Evolutionary conservation across 2,113 vertebrate species (phyloP).

Genomic region (Rhynchomys soricoides): DNA sequence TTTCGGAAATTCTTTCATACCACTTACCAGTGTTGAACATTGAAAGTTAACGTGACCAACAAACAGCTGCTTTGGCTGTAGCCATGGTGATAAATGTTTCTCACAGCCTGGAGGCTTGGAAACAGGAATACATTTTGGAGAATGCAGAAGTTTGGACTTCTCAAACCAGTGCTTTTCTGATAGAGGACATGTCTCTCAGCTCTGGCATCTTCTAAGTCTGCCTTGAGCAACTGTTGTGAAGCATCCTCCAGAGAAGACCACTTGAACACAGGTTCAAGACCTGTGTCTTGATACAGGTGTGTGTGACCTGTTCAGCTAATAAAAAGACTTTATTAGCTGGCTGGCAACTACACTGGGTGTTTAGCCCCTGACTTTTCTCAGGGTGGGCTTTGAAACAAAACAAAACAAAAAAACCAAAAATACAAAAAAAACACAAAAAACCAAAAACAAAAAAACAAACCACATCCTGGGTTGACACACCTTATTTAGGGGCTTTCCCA

Average conservation of each 20-base stretch:
- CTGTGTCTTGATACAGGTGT: no score
- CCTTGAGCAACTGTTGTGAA: no score
- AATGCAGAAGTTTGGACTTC: neutral
- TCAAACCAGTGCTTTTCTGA: neutral
- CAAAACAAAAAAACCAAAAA: no score
- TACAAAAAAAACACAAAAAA: no score
- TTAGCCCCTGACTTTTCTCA: neutral
- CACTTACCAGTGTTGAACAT: neutral
- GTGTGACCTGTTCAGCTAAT: no score
- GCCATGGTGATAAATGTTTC: neutral
- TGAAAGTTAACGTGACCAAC: neutral
- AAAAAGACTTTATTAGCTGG: neutral
- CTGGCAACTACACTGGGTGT: neutral
- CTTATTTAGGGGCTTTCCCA: neutral
- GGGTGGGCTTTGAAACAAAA: neutral
- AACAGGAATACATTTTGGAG: neutral
- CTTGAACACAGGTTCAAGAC: neutral
- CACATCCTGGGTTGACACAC: neutral
- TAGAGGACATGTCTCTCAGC: neutral
- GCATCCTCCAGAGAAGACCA: neutral
- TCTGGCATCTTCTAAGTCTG: neutral
- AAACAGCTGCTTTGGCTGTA: neutral
- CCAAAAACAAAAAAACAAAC: neutral
- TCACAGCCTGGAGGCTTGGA: neutral
- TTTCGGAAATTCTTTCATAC: neutral